Evolutionary conservation across 2,888 invertebrate species (phyloP), one percentile per base, ranked within the genome.

Genomic region (Agelastica alni): DNA sequence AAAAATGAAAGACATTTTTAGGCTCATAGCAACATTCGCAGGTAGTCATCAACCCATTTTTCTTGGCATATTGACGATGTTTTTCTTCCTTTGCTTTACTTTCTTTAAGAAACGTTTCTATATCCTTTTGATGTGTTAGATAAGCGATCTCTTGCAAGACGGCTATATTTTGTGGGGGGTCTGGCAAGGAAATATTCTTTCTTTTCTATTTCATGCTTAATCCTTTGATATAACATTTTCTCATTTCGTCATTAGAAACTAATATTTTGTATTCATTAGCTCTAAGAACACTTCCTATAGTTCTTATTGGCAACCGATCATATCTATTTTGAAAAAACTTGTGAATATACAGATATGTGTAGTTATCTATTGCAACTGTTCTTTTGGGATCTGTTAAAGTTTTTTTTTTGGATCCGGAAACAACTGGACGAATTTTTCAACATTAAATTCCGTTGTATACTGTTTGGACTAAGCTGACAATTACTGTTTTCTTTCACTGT

Each of bases 1-100:
- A 61, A 60, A 81, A 81, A 2, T 61, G 58, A 3, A 72, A 67
- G 46, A 73, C 69, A 55, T 80, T 77, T 6, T 73, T 71, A 0
- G 67, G 73, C 59, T 81, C 79, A 56, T 59, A 83, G 65, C 83
- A 84, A 66, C 82, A 82, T n/a, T 68, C 62, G 68, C 83, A 83
- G 10, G 78, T 77, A 20, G 75, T 61, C 56, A 83, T 68, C 18
- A 77, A 63, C 10, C 75, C 75, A 12, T 66, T 66, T 46, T 61
- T 57, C 64, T 73, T 76, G 0, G 80, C 79, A 18, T 59, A 44
- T 39, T 53, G 22, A 4, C 67, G 59, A 46, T 66, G 67, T 9
- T 56, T 3, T 32, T 61, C 37, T 22, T 64, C 62, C 17, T 62
- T 31, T 13, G 58, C 49, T 51, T 69, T 61, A 47, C 63, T 59